Base-by-base conservation (phyloP, 2,113 vertebrate species). In the Chamaetylas fuelleborni region DNA sequence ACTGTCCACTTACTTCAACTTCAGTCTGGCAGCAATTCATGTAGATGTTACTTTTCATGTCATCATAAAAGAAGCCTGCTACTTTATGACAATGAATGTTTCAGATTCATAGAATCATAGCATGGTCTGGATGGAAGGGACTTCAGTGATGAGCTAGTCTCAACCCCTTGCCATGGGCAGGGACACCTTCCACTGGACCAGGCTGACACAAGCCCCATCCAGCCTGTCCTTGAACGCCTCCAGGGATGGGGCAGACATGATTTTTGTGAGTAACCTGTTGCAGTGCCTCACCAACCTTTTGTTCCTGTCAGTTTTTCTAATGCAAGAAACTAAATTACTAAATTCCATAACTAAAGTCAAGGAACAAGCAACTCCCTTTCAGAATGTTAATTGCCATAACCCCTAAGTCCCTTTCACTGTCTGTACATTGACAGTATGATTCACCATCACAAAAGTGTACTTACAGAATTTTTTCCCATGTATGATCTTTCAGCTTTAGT, bases 191-290 rank as follows among this genome's bases (percentile, higher is more conserved):
- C 56, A 29, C 8, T 11, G 24, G 15, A n/a, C 48, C 64, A 61
- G 33, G 47, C 3, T 24, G 12, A 15, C 16, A 9, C 28, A 29
- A n/a, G 15, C 11, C 40, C 12, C 38, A n/a, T 33, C 12, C 38
- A 24, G 5, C 8, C 28, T 13, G 8, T 6, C 73, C 64, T 24
- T 19, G 38, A 17, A n/a, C 0, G 0, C 33, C 38, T 43, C 14
- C 40, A n/a, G 24, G n/a, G 19, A 47, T 20, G 29, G 28, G 47
- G 19, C 56, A 79, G 40, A 19, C 7, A 7, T 0, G 2, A 70
- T 11, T 87, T 54, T 26, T 47, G 24, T 45, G 29, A 54, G 19
- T 9, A 47, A 3, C 8, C 19, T 38, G 17, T 38, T 23, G 11
- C 33, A 24, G 7, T 23, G 33, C 6, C 28, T 53, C 38, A 53